Percentiles rank a stretch among this genome's conserved stretches.
Conservation (phyloP, 2,113 vertebrate species). For the Nestor notabilis region DNA sequence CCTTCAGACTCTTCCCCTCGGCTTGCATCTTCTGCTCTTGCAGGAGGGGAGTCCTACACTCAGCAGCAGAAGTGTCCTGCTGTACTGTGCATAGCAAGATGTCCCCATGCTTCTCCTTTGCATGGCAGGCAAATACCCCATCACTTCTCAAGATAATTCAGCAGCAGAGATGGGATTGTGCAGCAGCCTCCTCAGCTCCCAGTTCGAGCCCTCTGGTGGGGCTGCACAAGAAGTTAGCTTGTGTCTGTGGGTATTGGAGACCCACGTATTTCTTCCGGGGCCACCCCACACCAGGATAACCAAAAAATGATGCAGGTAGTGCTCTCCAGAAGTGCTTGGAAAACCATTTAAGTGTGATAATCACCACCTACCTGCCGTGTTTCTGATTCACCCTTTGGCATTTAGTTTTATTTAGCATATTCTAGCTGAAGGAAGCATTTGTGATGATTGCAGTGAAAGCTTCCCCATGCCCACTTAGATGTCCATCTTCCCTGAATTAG, state of each 20-base stretch:
- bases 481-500: not conserved
- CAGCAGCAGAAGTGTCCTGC: not conserved
- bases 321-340: not conserved
- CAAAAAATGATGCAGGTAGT: not conserved
- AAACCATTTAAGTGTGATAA: not conserved
- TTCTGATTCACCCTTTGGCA: not conserved
- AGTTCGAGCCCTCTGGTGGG: not conserved
- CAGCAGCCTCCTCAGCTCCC: not conserved
- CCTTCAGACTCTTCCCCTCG: not conserved
- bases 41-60: fast-evolving
- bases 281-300: not conserved
- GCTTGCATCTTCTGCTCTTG: not conserved
- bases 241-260: not conserved
- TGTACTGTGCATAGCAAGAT: not conserved
- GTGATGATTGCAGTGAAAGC: not conserved
- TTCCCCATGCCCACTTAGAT: not conserved
- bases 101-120: not conserved
- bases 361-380: not conserved
- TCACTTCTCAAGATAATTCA: not conserved
- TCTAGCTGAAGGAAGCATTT: not conserved
- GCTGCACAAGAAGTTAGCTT: not conserved
- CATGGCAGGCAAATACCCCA: fast-evolving
- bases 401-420: not conserved
- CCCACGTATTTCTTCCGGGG: not conserved
- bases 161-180: not conserved